Conservation (phyloP, 2,113 vertebrate species). For the Gymnorhina tibicen region DNA sequence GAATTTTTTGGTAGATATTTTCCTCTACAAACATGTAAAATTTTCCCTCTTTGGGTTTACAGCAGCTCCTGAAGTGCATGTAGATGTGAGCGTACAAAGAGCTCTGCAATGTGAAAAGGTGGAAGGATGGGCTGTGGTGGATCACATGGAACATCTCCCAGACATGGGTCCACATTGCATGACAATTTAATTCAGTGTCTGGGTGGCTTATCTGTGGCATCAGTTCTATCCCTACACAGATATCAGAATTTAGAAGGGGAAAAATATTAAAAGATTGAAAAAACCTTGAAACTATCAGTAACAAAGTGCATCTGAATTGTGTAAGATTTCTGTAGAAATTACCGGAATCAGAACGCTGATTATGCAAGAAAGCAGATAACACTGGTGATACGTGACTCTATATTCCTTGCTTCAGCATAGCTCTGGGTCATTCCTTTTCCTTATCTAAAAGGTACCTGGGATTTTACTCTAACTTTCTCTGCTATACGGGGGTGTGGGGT, state of each 20-base stretch:
- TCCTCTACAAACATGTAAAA: background rate
- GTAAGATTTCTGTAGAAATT: background rate
- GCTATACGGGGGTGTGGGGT: rapidly evolving
- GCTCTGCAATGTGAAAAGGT: background rate
- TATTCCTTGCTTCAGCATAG: background rate
- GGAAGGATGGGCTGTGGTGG: background rate
- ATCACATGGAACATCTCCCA: background rate
- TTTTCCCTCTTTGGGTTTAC: background rate
- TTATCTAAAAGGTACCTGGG: background rate
- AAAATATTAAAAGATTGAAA: background rate
- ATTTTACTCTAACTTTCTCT: background rate
- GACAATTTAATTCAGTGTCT: background rate
- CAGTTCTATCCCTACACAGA: background rate
- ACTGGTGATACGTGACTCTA: rapidly evolving
- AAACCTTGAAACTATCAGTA: background rate
- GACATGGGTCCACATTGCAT: background rate
- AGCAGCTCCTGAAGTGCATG: background rate
- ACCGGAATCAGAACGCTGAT: background rate
- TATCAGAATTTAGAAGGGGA: background rate
- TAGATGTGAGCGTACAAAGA: background rate
- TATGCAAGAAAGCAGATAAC: background rate
- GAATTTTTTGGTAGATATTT: background rate
- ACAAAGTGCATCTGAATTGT: background rate
- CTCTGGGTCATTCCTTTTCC: background rate
- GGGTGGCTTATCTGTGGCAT: background rate